These are phyloP conservation scores for Saxidomus purpurata DNA, from an alignment of 1,140 invertebrate species.

Conservation along the genomic window DNA sequence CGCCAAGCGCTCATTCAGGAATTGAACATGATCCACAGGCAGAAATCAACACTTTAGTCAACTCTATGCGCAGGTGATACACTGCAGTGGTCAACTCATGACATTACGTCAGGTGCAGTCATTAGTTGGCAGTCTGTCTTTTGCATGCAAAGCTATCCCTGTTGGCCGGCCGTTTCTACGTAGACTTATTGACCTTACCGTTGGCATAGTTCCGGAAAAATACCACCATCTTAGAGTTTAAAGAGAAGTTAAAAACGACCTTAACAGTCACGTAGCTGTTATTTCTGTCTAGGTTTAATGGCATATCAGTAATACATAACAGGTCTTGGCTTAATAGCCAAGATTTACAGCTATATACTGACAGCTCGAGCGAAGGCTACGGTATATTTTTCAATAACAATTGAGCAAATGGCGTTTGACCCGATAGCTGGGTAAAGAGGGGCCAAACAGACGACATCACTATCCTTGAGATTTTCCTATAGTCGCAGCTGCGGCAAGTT, in stretches of 20 bases:
- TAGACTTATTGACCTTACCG: not conserved
- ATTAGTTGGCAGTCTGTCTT: slow-evolving; percentile 53
- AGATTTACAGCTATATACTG: slow-evolving; percentile 21
- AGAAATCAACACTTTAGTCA: too few species aligned
- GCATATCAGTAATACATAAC: slow-evolving; percentile 24
- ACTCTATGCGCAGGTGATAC: slow-evolving; percentile 5
- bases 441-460: not conserved
- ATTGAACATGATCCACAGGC: too few species aligned
- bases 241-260: slow-evolving; percentile 45
- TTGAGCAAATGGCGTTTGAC: not conserved
- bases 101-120: slow-evolving; percentile 52
- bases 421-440: not conserved
- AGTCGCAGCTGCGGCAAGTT: too few species aligned
- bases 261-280: slow-evolving; percentile 51
- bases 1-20: too few species aligned
- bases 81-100: slow-evolving; percentile 32
- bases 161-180: slow-evolving; percentile 44
- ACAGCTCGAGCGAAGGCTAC: not conserved
- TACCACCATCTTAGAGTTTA: slow-evolving; percentile 56
- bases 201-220: slow-evolving; percentile 26
- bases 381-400: slow-evolving; percentile 1
- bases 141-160: slow-evolving; percentile 38
- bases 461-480: slow-evolving; percentile 1
- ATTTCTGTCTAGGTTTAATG: slow-evolving; percentile 67
- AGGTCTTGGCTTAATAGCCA: slow-evolving; percentile 13